Evolutionary conservation across 2,888 invertebrate species (phyloP).

Genomic region (Lymantria dispar): DNA sequence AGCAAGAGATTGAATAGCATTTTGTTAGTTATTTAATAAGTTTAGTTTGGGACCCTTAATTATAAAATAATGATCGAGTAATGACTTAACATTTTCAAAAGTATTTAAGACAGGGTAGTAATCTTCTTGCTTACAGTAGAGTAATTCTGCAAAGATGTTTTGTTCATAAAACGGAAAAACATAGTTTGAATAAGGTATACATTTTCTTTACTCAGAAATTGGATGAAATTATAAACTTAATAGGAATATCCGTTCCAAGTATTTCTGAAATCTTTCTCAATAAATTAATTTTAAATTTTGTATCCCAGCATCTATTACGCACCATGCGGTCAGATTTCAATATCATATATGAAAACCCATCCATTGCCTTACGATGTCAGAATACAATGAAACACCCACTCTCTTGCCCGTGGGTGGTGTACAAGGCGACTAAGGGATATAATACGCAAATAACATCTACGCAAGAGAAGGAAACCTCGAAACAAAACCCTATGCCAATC

Average conservation of each 20-base stretch:
- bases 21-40: not conserved
- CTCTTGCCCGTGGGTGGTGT: no score
- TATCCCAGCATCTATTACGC: no score
- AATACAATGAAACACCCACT: no score
- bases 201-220: not conserved
- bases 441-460: no score
- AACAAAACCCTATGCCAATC: no score
- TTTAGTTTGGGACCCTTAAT: constrained; percentile 13
- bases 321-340: no score
- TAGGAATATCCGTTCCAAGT: not conserved
- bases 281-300: not conserved
- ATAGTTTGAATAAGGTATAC: not conserved
- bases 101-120: constrained; percentile 18
- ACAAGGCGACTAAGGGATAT: no score
- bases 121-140: constrained; percentile 5
- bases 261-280: not conserved
- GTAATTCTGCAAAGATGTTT: constrained; percentile 12
- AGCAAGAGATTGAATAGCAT: not conserved
- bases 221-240: not conserved
- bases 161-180: not conserved
- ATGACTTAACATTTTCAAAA: constrained; percentile 31
- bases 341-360: no score
- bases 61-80: constrained; percentile 30
- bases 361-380: no score
- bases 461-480: no score